Evolutionary conservation across 2,888 invertebrate species (phyloP).

Genomic region (Campoplex capitator): DNA sequence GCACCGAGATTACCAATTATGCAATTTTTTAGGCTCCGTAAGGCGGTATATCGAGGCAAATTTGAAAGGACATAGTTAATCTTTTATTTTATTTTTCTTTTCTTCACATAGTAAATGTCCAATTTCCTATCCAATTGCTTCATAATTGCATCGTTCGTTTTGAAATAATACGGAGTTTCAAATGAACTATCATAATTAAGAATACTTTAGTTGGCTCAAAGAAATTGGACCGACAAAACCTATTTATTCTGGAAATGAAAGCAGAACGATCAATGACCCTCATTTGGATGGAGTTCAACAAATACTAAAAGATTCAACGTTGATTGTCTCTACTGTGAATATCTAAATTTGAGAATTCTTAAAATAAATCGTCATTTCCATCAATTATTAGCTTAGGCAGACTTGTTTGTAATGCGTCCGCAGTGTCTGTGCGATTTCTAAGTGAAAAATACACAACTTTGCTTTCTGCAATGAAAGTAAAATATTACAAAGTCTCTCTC

Average conservation of each 20-base stretch:
- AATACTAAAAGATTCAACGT: background rate
- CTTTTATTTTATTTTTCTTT: constrained; percentile 26
- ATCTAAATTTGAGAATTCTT: background rate
- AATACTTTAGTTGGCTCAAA: background rate
- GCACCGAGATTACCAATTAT: constrained; percentile 49
- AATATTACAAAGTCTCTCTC: background rate
- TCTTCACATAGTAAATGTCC: constrained; percentile 11
- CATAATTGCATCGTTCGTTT: constrained; percentile 5
- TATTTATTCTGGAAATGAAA: background rate
- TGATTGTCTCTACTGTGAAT: background rate
- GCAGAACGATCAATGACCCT: background rate
- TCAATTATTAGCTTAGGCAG: background rate
- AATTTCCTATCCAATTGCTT: constrained; percentile 9
- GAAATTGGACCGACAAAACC: background rate
- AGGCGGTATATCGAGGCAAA: constrained; percentile 18
- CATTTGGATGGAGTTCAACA: background rate
- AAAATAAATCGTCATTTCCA: background rate
- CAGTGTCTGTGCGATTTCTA: background rate
- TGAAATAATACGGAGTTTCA: constrained; percentile 7
- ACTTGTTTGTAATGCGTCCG: background rate
- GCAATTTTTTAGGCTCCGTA: constrained; percentile 19
- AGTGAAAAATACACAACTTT: background rate
- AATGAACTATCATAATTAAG: background rate
- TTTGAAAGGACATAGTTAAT: constrained; percentile 41
- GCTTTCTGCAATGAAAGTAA: background rate